phyloP scores from a whole-genome alignment of 1,140 invertebrate species.

The Notospermus geniculatus region DNA sequence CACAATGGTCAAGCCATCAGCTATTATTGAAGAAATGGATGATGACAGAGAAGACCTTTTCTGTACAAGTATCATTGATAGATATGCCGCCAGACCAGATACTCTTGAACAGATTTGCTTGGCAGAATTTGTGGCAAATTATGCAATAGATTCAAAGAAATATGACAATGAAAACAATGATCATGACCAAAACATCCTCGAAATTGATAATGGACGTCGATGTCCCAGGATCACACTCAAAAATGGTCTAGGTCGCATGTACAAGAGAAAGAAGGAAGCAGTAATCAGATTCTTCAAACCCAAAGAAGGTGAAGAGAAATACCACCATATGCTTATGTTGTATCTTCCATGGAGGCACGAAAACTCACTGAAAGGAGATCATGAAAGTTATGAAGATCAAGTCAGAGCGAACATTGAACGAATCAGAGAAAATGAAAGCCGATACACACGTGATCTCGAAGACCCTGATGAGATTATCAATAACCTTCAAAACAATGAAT shows the following conservation, averaged over 20 bases:
- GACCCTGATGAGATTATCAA: background rate
- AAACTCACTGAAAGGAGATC: background rate
- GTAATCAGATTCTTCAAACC: background rate
- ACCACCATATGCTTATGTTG: background rate
- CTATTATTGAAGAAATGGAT: background rate
- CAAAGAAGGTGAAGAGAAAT: background rate
- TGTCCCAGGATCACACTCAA: background rate
- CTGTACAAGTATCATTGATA: slow-evolving; percentile 2
- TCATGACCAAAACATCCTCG: background rate
- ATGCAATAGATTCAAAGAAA: background rate
- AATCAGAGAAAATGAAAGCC: background rate
- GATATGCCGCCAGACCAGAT: background rate
- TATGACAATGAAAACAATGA: background rate
- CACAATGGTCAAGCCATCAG: background rate
- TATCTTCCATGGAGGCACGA: background rate
- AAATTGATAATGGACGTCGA: background rate
- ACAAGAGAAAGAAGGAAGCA: slow-evolving; percentile 4
- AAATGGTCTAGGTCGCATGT: slow-evolving; percentile 2
- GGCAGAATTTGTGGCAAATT: background rate
- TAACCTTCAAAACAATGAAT: background rate
- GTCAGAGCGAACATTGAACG: background rate
- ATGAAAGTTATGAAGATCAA: background rate
- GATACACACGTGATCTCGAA: background rate
- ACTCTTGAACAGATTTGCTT: background rate
- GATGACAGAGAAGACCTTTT: background rate